Evolutionary conservation across 2,113 vertebrate species (phyloP), one percentile per base, ranked within the genome.

Genomic region (Urocitellus parryii): DNA sequence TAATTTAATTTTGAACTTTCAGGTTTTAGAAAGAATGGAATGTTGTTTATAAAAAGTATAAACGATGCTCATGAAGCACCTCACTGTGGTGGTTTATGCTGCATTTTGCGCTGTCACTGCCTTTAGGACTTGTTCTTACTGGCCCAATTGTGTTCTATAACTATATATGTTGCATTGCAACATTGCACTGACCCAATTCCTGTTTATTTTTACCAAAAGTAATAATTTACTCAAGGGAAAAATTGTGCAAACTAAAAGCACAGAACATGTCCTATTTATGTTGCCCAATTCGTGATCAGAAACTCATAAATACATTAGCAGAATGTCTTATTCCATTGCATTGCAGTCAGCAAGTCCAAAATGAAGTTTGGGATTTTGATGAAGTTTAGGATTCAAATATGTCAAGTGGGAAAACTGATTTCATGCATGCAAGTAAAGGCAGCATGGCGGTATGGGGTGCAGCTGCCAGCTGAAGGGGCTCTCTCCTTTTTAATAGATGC

Each of bases 351-450:
- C 29, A 88, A 89, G 34, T 37, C 65, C 24, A 90, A 74, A 89
- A 45, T 34, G 17, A 87, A 45, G 8, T 45, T 45, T 45, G 45
- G 45, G 77, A 20, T 32, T 95, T 68, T 51, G 22, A 74, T 25
- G 63, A 91, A 61, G 34, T 73, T 77, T 83, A 79, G 27, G 51
- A 56, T 65, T 48, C 58, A 83, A 91, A 83, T 94, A 53, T 53
- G 25, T 5, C 9, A 86, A 70, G 16, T 8, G 32, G 20, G 81
- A 48, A 92, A 93, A 82, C 20, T 16, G 29, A 92, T 88, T 86
- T 96, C 88, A 85, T n/a, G 16, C 45, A 65, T 32, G 16, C 5
- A 74, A 68, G 14, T 34, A 89, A 67, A 89, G 73, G 90, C 1
- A 56, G 32, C 32, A 24, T 27, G 8, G 72, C 77, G 77, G 4